phyloP scores from a whole-genome alignment of 2,113 vertebrate species.

The Bubo scandiacus region DNA sequence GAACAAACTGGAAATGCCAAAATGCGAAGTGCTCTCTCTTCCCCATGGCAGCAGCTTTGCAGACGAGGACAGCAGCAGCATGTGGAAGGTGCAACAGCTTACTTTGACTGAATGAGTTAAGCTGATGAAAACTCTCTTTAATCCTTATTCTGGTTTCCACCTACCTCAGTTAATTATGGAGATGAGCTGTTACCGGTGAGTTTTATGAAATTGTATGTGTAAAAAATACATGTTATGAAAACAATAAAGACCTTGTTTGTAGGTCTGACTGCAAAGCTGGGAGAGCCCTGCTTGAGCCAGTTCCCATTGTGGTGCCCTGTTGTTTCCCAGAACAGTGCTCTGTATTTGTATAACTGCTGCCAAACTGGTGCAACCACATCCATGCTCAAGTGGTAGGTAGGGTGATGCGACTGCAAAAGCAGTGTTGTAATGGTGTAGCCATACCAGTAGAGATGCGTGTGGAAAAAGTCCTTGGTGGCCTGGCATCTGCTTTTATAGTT shows the following conservation, averaged over 20 bases:
- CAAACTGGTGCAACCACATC: background rate
- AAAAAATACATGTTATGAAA: background rate
- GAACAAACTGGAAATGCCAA: background rate
- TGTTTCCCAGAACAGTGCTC: background rate
- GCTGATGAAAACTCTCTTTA: background rate
- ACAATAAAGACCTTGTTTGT: background rate
- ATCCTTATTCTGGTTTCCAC: background rate
- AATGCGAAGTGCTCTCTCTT: background rate
- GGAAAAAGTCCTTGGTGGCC: background rate
- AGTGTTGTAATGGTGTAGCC: background rate
- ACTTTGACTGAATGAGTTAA: background rate
- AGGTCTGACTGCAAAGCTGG: background rate
- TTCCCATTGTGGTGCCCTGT: background rate
- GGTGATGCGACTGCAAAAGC: background rate
- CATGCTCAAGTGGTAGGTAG: rapidly evolving
- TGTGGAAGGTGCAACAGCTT: background rate
- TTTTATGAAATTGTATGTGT: background rate
- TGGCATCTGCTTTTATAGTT: conserved; percentile 10
- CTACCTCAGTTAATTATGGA: background rate
- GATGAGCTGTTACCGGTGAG: background rate
- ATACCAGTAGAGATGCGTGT: background rate
- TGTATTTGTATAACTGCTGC: background rate
- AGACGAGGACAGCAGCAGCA: background rate
- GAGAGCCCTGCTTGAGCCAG: background rate
- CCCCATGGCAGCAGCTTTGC: background rate